Evolutionary conservation across 1,140 invertebrate genomes (phyloP), one percentile per base, ranked within the genome.

Genomic region (Grapholita molesta): DNA sequence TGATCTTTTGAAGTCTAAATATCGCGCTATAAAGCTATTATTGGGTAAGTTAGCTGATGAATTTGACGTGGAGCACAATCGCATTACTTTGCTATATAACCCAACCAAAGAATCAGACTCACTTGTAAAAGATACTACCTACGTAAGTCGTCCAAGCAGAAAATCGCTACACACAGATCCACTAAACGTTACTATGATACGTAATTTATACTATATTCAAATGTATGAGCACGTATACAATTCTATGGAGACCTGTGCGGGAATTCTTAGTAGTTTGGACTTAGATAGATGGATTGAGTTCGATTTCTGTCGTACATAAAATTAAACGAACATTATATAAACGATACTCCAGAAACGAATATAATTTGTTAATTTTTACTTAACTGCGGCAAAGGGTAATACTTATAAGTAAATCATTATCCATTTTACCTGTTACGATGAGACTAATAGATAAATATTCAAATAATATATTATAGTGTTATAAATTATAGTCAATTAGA

Each of bases 241-340:
- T 23, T 77, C 81, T 23, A 83, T 90, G 21, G 84, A 90, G 67
- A 18, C 72, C 25, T 80, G 78, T 66, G 85, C 82, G 38, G 89
- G 89, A 25, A 66, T 86, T 5, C 55, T 91, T 3, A 85, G 84
- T 32, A 88, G 87, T 66, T 73, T 91, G 42, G 87, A 91, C 72
- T 77, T 83, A 2, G 84, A 88, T 67, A 78, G 82, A 76, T 88
- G 84, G 89, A 85, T 91, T 32, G 72, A 83, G 15, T 89, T 89
- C 72, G 87, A 91, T 75, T 89, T 91, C 72, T 88, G 85, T 71
- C 76, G 66, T 2, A 30, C 21, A 25, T 73, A 68, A n/a, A n/a
- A n/a, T n/a, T n/a, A n/a, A n/a, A n/a, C n/a, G n/a, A n/a, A n/a
- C n/a, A n/a, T n/a, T n/a, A n/a, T n/a, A n/a, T n/a, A n/a, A n/a